These are phyloP conservation scores for Catalaphyllia jardinei DNA, from an alignment of 64 coral and sea anemone species.

Conservation along the genomic window DNA sequence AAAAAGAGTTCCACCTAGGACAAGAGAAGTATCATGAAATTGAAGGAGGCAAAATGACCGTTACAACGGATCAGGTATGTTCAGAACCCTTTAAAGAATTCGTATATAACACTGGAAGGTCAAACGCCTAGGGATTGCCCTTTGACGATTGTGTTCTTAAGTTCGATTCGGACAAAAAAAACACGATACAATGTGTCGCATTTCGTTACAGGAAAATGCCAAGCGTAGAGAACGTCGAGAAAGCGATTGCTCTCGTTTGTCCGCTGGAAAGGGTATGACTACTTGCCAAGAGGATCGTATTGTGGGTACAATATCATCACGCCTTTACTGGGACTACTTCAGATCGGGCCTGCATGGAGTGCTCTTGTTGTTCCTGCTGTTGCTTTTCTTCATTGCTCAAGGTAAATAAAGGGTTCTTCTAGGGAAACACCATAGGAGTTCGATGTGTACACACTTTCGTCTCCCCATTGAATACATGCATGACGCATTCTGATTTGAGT, in stretches of 20 bases:
- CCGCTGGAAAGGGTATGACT: constrained; percentile 40
- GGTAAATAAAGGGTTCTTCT: constrained; percentile 12
- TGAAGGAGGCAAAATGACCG: constrained; percentile 46
- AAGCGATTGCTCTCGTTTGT: constrained; percentile 52
- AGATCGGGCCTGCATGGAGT: constrained; percentile 79
- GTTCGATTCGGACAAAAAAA: not conserved
- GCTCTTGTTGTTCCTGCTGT: constrained; percentile 58
- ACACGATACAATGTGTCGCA: not conserved
- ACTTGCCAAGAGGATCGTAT: constrained; percentile 70
- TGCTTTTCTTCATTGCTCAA: constrained; percentile 86
- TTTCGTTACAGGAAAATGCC: constrained; percentile 44
- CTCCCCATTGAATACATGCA: too few relatives aligned
- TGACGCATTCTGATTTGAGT: too few relatives aligned
- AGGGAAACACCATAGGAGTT: not conserved
- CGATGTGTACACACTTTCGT: not conserved
- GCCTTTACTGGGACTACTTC: constrained; percentile 87
- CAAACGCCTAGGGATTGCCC: too few relatives aligned
- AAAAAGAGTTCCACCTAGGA: constrained; percentile 71
- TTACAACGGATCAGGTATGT: constrained; percentile 45
- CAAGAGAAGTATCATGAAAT: constrained; percentile 85
- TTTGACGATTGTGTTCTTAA: not conserved
- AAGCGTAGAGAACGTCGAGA: constrained; percentile 66
- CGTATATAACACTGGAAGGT: not conserved
- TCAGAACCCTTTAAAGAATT: too few relatives aligned
- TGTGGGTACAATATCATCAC: constrained; percentile 82